Conservation (phyloP, 2,888 invertebrate species). For the Tetragnatha montana region DNA sequence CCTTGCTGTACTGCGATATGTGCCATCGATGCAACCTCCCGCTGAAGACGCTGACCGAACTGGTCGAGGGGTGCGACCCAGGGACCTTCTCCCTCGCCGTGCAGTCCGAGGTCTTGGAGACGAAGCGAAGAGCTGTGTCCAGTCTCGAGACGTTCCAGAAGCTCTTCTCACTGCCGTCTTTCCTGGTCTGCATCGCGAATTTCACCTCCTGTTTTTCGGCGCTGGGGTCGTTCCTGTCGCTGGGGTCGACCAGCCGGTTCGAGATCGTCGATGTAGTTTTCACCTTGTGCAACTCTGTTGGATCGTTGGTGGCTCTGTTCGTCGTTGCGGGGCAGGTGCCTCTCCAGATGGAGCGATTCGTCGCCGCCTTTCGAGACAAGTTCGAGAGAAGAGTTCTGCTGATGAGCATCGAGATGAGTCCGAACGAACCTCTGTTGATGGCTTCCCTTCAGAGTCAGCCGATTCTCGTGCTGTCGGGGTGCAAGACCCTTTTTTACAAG, state of each 20-base stretch:
- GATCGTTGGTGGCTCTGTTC: background rate
- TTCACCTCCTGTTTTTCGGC: background rate
- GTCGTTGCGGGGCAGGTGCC: slow-evolving; percentile 11
- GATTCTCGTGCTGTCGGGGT: slow-evolving; percentile 19
- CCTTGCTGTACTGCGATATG: slow-evolving; percentile 16
- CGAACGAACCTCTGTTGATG: background rate
- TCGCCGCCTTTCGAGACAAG: background rate
- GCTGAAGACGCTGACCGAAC: background rate
- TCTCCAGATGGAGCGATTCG: slow-evolving; percentile 2
- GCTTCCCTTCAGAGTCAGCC: background rate
- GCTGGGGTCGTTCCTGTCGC: slow-evolving; percentile 1
- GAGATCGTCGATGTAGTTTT: slow-evolving; percentile 1
- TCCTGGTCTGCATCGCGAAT: slow-evolving; percentile 2
- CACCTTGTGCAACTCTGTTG: slow-evolving; percentile 1
- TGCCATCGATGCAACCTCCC: slow-evolving; percentile 11
- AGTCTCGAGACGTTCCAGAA: background rate
- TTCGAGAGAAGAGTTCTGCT: background rate
- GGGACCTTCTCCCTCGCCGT: background rate
- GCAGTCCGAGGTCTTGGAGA: background rate
- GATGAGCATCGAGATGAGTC: background rate
- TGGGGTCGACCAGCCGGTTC: background rate
- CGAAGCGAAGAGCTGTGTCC: background rate
- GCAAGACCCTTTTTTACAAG: slow-evolving; percentile 18
- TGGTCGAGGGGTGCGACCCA: background rate
- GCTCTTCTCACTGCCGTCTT: background rate